Evolutionary conservation across 2,888 invertebrate species (phyloP), one percentile per base, ranked within the genome.

Genomic region (Pristionchus exspectatus): DNA sequence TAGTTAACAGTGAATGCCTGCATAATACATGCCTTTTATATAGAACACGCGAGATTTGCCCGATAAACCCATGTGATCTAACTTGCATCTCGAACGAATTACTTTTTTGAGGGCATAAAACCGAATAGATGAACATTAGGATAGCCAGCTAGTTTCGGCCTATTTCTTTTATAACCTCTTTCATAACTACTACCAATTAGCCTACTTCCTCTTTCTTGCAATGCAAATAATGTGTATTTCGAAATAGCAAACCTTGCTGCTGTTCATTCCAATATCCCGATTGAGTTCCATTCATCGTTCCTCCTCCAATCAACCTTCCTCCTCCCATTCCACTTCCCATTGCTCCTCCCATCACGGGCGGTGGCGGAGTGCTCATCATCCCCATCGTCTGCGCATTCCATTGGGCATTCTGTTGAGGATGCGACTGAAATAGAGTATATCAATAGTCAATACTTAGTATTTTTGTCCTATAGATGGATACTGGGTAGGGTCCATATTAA

Each of bases 351-450:
- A 85, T 85, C 56, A 85, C 27, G 4, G 83, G n/a, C 9, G 84
- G 84, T 10, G 85, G 85, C 30, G 56, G 85, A 3, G 59, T 63
- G 16, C 85, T 56, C 59, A 63, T 63, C 85, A 85, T 56, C 0
- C 59, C 59, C 85, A 63, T 56, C 85, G 85, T 38, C 24, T 59
- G 86, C 1, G 86, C n/a, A 44, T 50, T 66, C 63, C 59, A 87
- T 44, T 63, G 72, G 7, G 87, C 44, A 27, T 81, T 81, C 33
- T 72, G 72, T 24, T 81, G 81, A 44, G 77, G 44, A 5, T 77
- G 77, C 24, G 50, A n/a, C 44, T 44, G 81, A n/a, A 81, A 54
- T 54, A 5, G 44, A 24, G 2, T 5, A 18, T 24, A 24, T 63
- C 59, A 63, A 5, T 44, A 44, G 24, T 12, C 24, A 56, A 21